Evolutionary conservation across 2,113 vertebrate genomes (phyloP), one percentile per base, ranked within the genome.

Genomic region (Hippocampus barbouri): DNA sequence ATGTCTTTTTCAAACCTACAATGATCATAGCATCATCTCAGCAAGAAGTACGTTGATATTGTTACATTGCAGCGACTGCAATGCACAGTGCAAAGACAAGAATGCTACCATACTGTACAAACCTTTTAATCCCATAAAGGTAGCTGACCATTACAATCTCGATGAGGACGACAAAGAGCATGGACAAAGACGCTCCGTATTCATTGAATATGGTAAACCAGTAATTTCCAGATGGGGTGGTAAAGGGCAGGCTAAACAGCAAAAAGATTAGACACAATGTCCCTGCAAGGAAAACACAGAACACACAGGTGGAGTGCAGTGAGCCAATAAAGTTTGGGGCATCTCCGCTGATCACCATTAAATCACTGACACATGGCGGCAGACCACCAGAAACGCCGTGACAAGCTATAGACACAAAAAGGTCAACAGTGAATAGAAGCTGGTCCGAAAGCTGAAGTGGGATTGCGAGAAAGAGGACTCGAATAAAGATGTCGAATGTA

Each of bases 121-220:
- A 97, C 97, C 94, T 95, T 78, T 76, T 91, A n/a, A 98, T 80
- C 34, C 97, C 96, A 0, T 97, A 97, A 79, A 97, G 78, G 30
- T 96, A 98, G 40, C 94, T 96, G 78, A 98, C 90, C 0, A 91
- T 87, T 0, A 96, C n/a, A 8, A 92, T 88, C 85, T 98, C 97
- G 3, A 94, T 88, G 83, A 98, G 91, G 38, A 96, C 96, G 0
- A 98, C 93, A 78, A 98, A 92, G 78, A 98, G 93, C 84, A 98
- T 86, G 0, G 96, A 94, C 70, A 98, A 92, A 0, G 93, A 95
- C 74, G 95, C 94, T 0, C 92, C 93, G 0, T 96, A 98, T 80
- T 98, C 96, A 0, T 98, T 98, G 89, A 98, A 98, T 30, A 98
- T 94, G 80, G 92, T 91, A 69, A 98, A 97, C 97, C 96, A 98